Percentiles rank a stretch among this genome's conserved stretches.
phyloP scores from a whole-genome alignment of 2,888 invertebrate species.

The Oxytorus armatus region DNA sequence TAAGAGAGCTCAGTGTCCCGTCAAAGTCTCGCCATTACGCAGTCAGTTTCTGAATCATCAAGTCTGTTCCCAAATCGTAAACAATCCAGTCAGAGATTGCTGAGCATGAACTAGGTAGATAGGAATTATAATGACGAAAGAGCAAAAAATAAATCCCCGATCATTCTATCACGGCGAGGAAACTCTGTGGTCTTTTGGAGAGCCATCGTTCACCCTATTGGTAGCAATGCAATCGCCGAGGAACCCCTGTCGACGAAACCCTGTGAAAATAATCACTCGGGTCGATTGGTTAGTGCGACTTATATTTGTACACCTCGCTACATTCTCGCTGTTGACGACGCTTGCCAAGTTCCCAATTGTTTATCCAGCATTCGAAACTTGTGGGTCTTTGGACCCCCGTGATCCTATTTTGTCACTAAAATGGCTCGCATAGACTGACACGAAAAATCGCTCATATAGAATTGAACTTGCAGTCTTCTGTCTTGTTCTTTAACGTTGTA shows the following conservation, averaged over 20 bases:
- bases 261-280: slow-evolving; percentile 52
- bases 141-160: no score
- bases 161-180: neutral
- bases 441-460: no score
- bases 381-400: slow-evolving; percentile 15
- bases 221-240: slow-evolving; percentile 53
- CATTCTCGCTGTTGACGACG: slow-evolving; percentile 8
- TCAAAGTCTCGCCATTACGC: no score
- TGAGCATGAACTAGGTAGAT: no score
- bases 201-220: slow-evolving; percentile 9
- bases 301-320: slow-evolving; percentile 27
- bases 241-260: slow-evolving; percentile 60
- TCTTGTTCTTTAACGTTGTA: no score
- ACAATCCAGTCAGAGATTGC: no score
- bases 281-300: slow-evolving; percentile 58
- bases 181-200: slow-evolving; percentile 6
- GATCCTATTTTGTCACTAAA: neutral
- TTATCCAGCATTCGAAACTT: slow-evolving; percentile 39
- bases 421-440: no score
- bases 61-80: no score
- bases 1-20: no score
- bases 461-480: no score
- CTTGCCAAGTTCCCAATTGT: slow-evolving; percentile 35
- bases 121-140: no score
- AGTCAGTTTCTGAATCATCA: no score